Base-by-base conservation (phyloP, 1,140 invertebrate species). In the Eriocheir sinensis region DNA sequence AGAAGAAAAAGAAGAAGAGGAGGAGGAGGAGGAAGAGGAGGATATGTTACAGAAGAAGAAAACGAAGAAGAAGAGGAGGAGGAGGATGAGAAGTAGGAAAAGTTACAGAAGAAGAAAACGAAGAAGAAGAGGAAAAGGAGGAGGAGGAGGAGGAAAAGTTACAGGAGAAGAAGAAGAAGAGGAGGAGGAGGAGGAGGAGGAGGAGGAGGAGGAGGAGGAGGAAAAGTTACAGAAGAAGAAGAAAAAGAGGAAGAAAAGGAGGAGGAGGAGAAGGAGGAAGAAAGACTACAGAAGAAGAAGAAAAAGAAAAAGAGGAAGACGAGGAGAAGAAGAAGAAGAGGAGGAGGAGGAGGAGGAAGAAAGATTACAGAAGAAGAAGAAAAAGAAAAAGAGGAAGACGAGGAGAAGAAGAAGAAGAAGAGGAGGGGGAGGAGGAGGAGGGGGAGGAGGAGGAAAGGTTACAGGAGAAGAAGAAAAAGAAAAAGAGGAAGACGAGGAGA, bases 131-230 rank as follows among this genome's bases (percentile, higher is more conserved):
- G 41, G 15, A n/a, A 17, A 34, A n/a, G 27, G n/a, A 40, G n/a
- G 48, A 30, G n/a, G 41, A 27, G 34, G 48, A n/a, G 41, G n/a
- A n/a, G 27, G 48, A n/a, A 17, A 27, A n/a, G n/a, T 15, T 6
- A 32, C 6, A n/a, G n/a, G 88, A n/a, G 41, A 34, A 27, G 38
- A 17, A 27, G 88, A 89, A n/a, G 38, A 36, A 41, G 38, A n/a
- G 41, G 30, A 41, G n/a, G 86, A n/a, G n/a, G 34, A 15, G n/a
- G 86, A 89, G n/a, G 38, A 36, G n/a, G 38, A 89, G 36, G 34
- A 41, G n/a, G 86, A 89, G n/a, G 34, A 36, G n/a, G 86, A 89
- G 21, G 86, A 85, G n/a, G 86, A 89, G 41, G 86, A 48, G 30
- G 38, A 41, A 8, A 30, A 27, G n/a, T 15, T 9, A 41, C 3